Base-by-base conservation (phyloP, 2,888 invertebrate species). In the Lasioglossum lativentre region DNA sequence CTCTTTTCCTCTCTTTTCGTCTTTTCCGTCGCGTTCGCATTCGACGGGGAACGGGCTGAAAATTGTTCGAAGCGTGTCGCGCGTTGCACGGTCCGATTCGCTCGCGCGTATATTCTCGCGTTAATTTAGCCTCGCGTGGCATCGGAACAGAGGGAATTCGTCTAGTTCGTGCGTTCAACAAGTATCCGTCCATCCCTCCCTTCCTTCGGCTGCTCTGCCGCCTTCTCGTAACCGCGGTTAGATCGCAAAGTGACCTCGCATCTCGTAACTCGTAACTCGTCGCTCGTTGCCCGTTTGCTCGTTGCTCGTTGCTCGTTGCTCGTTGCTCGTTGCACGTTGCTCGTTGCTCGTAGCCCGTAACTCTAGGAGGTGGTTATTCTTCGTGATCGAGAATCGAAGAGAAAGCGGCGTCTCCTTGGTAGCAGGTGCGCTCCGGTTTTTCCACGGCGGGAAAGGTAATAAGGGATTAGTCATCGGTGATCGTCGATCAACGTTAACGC, bases 381-480 rank as follows among this genome's bases (percentile, higher is more conserved):
- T 83, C 78, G 73, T 68, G 14, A 30, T 56, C 76, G 47, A 40
- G 59, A 81, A 76, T 74, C 72, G 79, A 47, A 42, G 23, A 30
- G 30, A 47, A 30, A 45, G 19, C 56, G n/a, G 34, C 14, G 82
- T 75, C 59, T 74, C 78, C 78, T 73, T 16, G 82, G 86, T 73
- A 86, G 88, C 91, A 92, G 92, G 90, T 92, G 92, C 80, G 83
- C 88, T 2, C 66, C 19, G 83, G 87, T 92, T 91, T 92, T 92
- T 89, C 73, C 79, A 68, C 16, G 14, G n/a, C 30, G 56, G 82
- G 85, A 87, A 86, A 89, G 87, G 83, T 92, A 93, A 92, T 90
- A 91, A 92, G 90, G 93, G 93, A 94, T 94, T 94, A 94, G 92
- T 93, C 91, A 91, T 82, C 87, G 89, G 80, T 83, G 91, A 92